A percentile compares a stretch with the other conserved stretches of the same genome.
These are phyloP conservation scores for Nezara viridula DNA, from an alignment of 2,888 invertebrate genomes.

Conservation along the genomic window DNA sequence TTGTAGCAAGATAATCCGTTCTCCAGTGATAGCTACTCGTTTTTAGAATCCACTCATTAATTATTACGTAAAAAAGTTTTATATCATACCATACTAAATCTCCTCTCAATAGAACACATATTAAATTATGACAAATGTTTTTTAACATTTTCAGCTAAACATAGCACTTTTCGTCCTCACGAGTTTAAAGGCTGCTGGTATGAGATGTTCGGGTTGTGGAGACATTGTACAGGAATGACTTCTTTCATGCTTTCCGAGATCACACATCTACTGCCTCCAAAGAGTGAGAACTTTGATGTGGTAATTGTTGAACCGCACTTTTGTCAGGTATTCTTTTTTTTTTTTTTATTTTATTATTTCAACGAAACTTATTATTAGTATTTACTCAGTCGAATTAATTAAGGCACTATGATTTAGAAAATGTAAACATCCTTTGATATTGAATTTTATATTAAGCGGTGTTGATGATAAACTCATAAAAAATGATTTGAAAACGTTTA, in stretches of 20 bases:
- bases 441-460: neutral
- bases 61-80: too few species aligned
- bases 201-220: constrained; percentile 19
- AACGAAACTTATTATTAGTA: neutral
- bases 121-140: neutral
- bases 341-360: neutral
- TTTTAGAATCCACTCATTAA: too few species aligned
- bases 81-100: too few species aligned
- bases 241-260: neutral
- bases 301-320: constrained; percentile 30
- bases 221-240: neutral
- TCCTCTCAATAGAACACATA: too few species aligned
- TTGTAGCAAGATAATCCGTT: too few species aligned
- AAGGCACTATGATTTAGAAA: neutral
- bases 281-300: constrained; percentile 5
- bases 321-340: neutral
- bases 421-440: neutral
- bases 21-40: too few species aligned
- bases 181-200: neutral
- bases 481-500: too few species aligned
- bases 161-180: neutral
- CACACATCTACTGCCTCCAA: neutral
- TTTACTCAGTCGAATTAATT: neutral
- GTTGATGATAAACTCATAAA: too few species aligned
- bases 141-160: neutral